A percentile compares a stretch with the other conserved stretches of the same genome.
Conservation (phyloP, 2,797 vertebrate species). For the Coreius guichenoti region DNA sequence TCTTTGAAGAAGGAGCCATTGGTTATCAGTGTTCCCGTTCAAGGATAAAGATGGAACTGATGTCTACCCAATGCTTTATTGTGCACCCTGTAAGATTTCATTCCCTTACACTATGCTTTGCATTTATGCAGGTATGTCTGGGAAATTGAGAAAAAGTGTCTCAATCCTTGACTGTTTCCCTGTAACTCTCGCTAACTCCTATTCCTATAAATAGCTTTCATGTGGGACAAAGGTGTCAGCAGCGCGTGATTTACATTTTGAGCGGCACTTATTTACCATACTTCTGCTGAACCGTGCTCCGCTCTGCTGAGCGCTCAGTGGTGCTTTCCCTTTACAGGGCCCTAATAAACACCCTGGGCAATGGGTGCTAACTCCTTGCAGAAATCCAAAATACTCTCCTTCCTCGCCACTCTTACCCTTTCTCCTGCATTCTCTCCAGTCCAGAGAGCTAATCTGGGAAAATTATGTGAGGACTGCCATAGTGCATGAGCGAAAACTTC, state of each 20-base stretch:
- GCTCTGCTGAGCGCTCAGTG: conserved; percentile 20
- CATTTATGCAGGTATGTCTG: conserved; percentile 6
- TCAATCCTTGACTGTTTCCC: neutral
- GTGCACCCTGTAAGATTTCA: neutral
- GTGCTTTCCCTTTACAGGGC: conserved; percentile 26
- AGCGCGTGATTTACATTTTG: conserved; percentile 52
- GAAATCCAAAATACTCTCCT: neutral
- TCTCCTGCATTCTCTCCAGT: conserved; percentile 26
- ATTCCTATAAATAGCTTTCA: conserved; percentile 52
- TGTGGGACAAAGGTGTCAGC: conserved; percentile 52
- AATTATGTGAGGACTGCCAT: neutral
- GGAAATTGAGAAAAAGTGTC: conserved; percentile 1
- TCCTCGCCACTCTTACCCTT: neutral
- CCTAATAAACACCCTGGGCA: conserved; percentile 41
- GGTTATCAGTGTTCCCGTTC: conserved; percentile 42
- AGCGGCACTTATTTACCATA: conserved; percentile 47
- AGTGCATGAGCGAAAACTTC: neutral
- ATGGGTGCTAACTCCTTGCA: neutral
- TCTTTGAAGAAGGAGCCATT: conserved; percentile 43
- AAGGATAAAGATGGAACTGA: conserved; percentile 15
- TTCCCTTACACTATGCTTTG: neutral
- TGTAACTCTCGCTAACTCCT: neutral
- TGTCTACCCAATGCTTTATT: conserved; percentile 10
- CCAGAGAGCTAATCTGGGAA: neutral
- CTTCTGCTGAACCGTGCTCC: conserved; percentile 24